phyloP scores from a whole-genome alignment of 1,140 invertebrate genomes.

The Sycophaga agraensis region DNA sequence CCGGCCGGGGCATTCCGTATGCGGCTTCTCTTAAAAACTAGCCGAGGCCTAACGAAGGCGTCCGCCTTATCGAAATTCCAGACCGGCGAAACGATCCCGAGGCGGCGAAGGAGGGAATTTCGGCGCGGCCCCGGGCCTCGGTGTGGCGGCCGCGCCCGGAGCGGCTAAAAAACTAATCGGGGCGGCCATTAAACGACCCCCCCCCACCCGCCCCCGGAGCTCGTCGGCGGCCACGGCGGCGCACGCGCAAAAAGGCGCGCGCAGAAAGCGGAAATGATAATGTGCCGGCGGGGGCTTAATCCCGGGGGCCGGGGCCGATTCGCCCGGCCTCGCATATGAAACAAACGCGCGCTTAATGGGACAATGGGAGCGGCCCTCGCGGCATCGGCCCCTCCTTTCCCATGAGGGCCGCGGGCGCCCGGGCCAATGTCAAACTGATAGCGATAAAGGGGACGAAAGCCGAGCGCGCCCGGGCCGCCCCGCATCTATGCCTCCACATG shows the following conservation, averaged over 20 bases:
- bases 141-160: too few species aligned
- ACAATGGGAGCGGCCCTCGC: slow-evolving; percentile 41
- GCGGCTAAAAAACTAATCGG: background rate
- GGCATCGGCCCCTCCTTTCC: slow-evolving; percentile 35
- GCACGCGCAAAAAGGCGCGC: background rate
- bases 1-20: too few species aligned
- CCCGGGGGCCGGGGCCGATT: slow-evolving; percentile 34
- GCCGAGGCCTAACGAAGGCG: too few species aligned
- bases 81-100: too few species aligned
- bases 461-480: background rate
- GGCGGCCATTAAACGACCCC: background rate
- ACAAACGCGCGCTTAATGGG: slow-evolving; percentile 35
- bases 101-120: too few species aligned
- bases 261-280: slow-evolving; percentile 19
- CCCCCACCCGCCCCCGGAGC: background rate
- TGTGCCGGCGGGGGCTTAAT: slow-evolving; percentile 8
- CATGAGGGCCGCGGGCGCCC: slow-evolving; percentile 31
- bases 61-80: too few species aligned
- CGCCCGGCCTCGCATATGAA: slow-evolving; percentile 41
- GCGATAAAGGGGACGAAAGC: slow-evolving; percentile 4
- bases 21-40: too few species aligned
- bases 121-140: too few species aligned
- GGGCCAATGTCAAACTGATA: background rate
- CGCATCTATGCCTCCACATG: too few species aligned
- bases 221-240: background rate